phyloP scores from a whole-genome alignment of 2,888 invertebrate genomes.

The Calliphora vomitoria region DNA sequence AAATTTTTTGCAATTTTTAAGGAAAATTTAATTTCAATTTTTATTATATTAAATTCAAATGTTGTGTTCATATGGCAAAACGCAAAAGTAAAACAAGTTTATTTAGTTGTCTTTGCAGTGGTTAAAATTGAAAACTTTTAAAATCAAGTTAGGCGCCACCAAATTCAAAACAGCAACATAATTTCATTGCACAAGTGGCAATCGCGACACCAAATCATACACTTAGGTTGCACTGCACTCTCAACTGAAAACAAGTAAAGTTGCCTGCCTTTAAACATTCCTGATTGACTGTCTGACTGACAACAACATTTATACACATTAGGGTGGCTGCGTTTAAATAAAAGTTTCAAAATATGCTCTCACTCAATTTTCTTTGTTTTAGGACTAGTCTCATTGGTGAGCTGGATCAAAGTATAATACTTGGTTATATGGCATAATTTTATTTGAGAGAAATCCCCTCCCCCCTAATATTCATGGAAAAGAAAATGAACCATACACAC shows the following conservation, averaged over 20 bases:
- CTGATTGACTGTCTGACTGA: neutral
- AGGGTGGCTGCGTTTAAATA: too few relatives aligned
- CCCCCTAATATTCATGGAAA: too few relatives aligned
- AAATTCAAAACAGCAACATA: conserved; percentile 46
- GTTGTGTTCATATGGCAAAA: conserved; percentile 30
- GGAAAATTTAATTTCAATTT: conserved; percentile 38
- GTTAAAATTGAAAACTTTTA: conserved; percentile 31
- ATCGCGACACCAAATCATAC: conserved; percentile 55
- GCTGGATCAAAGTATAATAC: too few relatives aligned
- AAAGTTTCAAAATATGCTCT: too few relatives aligned
- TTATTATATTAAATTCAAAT: conserved; percentile 40
- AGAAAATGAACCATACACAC: neutral
- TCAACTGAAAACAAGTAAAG: conserved; percentile 35
- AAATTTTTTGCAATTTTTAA: too few relatives aligned
- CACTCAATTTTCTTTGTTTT: too few relatives aligned
- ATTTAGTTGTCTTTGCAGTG: conserved; percentile 1
- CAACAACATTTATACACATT: neutral
- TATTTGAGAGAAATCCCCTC: too few relatives aligned
- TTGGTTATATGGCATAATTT: too few relatives aligned
- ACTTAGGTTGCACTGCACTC: conserved; percentile 20
- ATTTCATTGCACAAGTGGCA: conserved; percentile 67
- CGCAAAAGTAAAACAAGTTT: conserved; percentile 39
- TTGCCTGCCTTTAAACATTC: conserved; percentile 8
- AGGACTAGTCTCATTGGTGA: too few relatives aligned
- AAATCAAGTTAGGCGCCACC: conserved; percentile 59